A percentile compares a stretch with the other conserved stretches of the same genome.
Evolutionary conservation across 2,888 invertebrate species (phyloP).

Genomic region (Nasonia oneida): DNA sequence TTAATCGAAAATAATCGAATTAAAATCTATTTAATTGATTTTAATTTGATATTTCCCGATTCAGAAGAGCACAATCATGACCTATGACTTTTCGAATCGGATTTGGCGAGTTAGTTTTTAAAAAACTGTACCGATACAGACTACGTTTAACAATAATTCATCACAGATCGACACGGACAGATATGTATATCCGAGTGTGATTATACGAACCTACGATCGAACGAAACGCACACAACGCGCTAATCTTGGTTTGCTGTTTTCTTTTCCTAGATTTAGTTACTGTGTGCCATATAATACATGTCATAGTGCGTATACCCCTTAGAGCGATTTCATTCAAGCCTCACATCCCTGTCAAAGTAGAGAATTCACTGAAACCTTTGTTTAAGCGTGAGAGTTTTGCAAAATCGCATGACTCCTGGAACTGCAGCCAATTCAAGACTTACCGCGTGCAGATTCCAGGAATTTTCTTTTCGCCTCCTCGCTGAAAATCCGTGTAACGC

Average conservation of each 20-base stretch:
- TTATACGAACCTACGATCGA: too few species aligned
- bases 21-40: too few species aligned
- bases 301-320: background rate
- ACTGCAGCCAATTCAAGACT: slow-evolving; percentile 25
- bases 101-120: too few species aligned
- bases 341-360: background rate
- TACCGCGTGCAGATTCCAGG: background rate
- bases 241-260: slow-evolving; percentile 11
- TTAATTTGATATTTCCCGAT: too few species aligned
- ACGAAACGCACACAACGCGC: background rate
- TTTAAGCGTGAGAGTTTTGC: background rate
- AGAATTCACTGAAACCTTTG: too few species aligned
- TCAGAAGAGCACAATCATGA: too few species aligned
- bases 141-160: too few species aligned
- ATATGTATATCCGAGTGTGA: background rate
- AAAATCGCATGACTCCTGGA: slow-evolving; percentile 36
- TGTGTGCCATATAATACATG: slow-evolving; percentile 18
- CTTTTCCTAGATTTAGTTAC: slow-evolving; percentile 17
- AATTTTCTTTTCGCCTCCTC: background rate
- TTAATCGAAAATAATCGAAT: too few species aligned
- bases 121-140: too few species aligned
- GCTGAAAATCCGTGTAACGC: too few species aligned
- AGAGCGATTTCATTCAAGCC: background rate
- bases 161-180: background rate
- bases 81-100: too few species aligned